These are phyloP conservation scores for Dendropsophus ebraccatus DNA, from an alignment of 2,113 vertebrate species.

Conservation along the genomic window DNA sequence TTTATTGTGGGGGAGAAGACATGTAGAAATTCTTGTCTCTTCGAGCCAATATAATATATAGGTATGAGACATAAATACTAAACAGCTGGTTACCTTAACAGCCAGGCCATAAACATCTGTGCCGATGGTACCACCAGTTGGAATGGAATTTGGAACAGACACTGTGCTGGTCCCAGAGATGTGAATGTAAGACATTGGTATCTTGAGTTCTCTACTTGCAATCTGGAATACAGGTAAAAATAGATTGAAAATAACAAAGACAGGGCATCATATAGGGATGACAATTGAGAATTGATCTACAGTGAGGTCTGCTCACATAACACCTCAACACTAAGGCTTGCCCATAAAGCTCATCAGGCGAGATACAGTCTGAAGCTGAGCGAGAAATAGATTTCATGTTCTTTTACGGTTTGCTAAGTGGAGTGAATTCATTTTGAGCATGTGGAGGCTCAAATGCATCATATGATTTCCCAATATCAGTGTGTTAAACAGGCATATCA, in stretches of 20 bases:
- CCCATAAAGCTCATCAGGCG: background rate
- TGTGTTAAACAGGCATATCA: background rate
- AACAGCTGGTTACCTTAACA: conserved; percentile 75
- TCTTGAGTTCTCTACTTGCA: conserved; percentile 78
- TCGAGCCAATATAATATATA: too few species aligned
- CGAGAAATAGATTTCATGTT: background rate
- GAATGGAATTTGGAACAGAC: conserved; percentile 80
- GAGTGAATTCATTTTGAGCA: background rate
- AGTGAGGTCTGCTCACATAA: background rate
- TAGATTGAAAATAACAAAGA: background rate
- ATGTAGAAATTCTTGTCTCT: too few species aligned
- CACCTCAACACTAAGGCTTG: background rate
- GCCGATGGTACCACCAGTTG: conserved; percentile 79
- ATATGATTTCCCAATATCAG: background rate
- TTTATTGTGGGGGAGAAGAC: too few species aligned
- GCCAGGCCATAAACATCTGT: conserved; percentile 88
- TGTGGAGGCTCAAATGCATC: background rate
- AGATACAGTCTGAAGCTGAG: background rate
- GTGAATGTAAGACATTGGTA: conserved; percentile 74
- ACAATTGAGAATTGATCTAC: too few species aligned
- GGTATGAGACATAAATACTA: too few species aligned
- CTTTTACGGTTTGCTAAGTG: background rate
- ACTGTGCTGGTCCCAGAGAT: conserved; percentile 83
- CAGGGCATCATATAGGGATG: background rate
- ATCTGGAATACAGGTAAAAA: conserved; percentile 68